Evolutionary conservation across 2,888 invertebrate genomes (phyloP).

Genomic region (Chrysolina haemoptera): DNA sequence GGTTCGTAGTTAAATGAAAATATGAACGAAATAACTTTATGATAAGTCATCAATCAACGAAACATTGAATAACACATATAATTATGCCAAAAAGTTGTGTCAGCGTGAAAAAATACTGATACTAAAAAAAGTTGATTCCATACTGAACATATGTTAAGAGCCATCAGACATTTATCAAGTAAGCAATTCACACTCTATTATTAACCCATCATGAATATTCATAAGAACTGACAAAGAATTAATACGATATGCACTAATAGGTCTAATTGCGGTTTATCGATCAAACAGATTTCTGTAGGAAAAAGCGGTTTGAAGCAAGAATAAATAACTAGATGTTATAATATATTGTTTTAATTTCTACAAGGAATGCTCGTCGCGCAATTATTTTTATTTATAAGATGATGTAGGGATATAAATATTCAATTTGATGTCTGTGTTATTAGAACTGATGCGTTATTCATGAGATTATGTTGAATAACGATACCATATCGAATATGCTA

Average conservation of each 20-base stretch:
- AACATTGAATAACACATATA: too few relatives aligned
- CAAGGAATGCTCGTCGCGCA: constrained; percentile 13
- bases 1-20: too few relatives aligned
- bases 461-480: background rate
- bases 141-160: background rate
- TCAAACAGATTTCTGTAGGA: constrained; percentile 7
- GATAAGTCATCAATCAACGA: too few relatives aligned
- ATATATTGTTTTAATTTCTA: constrained; percentile 33
- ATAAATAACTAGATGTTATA: constrained; percentile 15
- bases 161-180: constrained; percentile 15
- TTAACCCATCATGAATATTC: constrained; percentile 27
- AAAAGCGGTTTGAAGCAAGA: constrained; percentile 2
- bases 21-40: too few relatives aligned
- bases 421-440: constrained; percentile 29
- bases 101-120: too few relatives aligned
- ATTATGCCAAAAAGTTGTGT: too few relatives aligned
- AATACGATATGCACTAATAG: constrained; percentile 10
- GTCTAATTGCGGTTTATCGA: constrained; percentile 15
- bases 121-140: background rate
- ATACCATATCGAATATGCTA: background rate
- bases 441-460: constrained; percentile 35
- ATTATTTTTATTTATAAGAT: constrained; percentile 28
- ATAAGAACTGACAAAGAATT: constrained; percentile 14
- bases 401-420: constrained; percentile 32
- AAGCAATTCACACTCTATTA: constrained; percentile 13